Evolutionary conservation across 2,113 vertebrate genomes (phyloP).

Genomic region (Anser brachyrhynchus): DNA sequence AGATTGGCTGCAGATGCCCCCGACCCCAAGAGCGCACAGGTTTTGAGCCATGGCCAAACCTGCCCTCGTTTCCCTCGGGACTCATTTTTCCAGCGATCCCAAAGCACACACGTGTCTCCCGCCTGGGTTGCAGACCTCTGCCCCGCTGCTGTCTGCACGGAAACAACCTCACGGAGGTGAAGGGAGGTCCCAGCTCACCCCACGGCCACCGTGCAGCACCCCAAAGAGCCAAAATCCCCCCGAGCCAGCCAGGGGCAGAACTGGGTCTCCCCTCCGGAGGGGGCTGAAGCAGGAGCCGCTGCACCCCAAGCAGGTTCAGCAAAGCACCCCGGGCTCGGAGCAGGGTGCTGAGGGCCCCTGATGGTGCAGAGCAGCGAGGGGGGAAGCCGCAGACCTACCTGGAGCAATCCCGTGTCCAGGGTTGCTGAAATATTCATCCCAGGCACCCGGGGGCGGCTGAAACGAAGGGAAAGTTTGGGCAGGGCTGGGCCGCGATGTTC

Average conservation of each 20-base stretch:
- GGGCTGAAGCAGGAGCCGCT: not conserved
- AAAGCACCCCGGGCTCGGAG: not conserved
- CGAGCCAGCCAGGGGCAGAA: not conserved
- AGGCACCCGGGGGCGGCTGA: not conserved
- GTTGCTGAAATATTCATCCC: not conserved
- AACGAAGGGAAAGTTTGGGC: not conserved
- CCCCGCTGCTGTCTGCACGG: not conserved
- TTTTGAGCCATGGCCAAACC: not conserved
- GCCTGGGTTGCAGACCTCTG: not conserved
- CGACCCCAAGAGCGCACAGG: accelerated
- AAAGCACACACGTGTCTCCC: not conserved
- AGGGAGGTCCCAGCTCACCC: not conserved
- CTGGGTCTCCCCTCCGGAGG: not conserved
- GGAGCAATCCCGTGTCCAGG: not conserved
- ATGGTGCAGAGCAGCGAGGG: not conserved
- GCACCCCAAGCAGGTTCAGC: not conserved
- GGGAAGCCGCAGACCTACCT: not conserved
- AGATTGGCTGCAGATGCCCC: not conserved
- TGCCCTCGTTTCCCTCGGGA: not conserved
- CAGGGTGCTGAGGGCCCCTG: not conserved
- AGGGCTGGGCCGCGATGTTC: not conserved
- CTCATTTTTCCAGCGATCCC: not conserved
- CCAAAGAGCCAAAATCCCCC: not conserved
- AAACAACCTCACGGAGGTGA: not conserved
- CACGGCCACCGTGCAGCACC: not conserved